phyloP scores from a whole-genome alignment of 53 echinoderm and acorn worm species.

The Crossaster papposus region DNA sequence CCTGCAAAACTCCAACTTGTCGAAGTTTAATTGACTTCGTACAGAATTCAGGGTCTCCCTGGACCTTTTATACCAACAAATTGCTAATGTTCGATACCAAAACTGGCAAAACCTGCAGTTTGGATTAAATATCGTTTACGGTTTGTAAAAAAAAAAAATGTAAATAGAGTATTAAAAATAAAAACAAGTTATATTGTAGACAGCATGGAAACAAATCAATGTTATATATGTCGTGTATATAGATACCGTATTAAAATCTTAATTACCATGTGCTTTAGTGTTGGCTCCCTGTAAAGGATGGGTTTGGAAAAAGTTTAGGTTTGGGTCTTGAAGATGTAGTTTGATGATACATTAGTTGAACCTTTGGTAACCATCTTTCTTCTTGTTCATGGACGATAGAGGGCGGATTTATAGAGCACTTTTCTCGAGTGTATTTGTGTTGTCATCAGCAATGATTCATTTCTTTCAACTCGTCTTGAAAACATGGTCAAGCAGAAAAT shows the following conservation, averaged over 20 bases:
- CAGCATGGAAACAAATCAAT: slow-evolving; percentile 53
- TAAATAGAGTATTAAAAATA: slow-evolving; percentile 48
- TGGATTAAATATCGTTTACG: no score
- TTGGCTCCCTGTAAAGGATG: neutral
- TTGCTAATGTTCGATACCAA: no score
- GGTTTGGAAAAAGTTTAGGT: slow-evolving; percentile 2
- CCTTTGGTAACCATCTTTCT: neutral
- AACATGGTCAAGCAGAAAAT: neutral
- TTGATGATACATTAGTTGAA: neutral
- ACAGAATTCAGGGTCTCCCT: no score
- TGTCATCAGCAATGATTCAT: neutral
- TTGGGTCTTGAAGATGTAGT: neutral
- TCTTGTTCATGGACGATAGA: neutral
- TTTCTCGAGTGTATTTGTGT: neutral
- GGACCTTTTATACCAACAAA: no score
- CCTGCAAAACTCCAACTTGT: no score
- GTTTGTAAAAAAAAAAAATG: slow-evolving; percentile 6
- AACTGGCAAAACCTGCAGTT: no score
- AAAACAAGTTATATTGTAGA: slow-evolving; percentile 54
- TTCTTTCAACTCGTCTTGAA: neutral
- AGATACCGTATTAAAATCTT: slow-evolving; percentile 38
- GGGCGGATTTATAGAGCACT: neutral
- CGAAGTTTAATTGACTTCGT: no score
- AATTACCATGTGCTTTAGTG: slow-evolving; percentile 26
- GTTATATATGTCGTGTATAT: slow-evolving; percentile 62